Conservation (phyloP, 2,113 vertebrate genomes). For the Chaenocephalus aceratus region DNA sequence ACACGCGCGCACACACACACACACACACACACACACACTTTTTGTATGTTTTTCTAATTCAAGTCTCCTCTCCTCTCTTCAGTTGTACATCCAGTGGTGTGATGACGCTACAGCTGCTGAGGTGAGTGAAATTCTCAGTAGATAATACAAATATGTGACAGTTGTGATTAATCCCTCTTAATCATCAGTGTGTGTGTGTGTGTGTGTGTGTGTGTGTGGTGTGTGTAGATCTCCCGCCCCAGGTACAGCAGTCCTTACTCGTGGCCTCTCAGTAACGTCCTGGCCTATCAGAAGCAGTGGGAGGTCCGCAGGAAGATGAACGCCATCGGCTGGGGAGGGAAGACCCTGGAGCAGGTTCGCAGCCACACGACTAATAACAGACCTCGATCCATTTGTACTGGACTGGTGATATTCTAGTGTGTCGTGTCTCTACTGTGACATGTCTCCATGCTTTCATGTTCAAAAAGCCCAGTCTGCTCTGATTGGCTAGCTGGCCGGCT, state of each 20-base stretch:
- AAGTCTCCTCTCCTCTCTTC: constrained; percentile 58
- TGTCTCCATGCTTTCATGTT: no score
- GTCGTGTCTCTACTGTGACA: no score
- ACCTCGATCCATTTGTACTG: no score
- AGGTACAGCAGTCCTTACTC: constrained; percentile 86
- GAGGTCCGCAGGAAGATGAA: constrained; percentile 96
- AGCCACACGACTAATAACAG: fast-evolving
- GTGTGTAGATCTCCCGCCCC: constrained; percentile 81
- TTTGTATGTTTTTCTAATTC: no score
- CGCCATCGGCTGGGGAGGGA: constrained; percentile 95
- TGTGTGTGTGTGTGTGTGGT: no score
- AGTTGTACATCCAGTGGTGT: constrained; percentile 98
- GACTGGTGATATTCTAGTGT: no score
- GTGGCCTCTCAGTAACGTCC: constrained; percentile 83
- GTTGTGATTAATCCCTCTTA: neutral
- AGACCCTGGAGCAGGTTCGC: constrained; percentile 92
- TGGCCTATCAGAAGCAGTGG: constrained; percentile 97
- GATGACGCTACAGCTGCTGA: constrained; percentile 93
- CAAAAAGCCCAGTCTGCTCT: no score
- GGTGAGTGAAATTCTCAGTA: constrained; percentile 69
- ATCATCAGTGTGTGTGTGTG: neutral
- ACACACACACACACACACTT: no score
- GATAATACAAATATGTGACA: neutral
- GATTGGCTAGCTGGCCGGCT: no score
- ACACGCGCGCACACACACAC: neutral